phyloP scores from a whole-genome alignment of 1,140 invertebrate species.

The Dendrolimus kikuchii region DNA sequence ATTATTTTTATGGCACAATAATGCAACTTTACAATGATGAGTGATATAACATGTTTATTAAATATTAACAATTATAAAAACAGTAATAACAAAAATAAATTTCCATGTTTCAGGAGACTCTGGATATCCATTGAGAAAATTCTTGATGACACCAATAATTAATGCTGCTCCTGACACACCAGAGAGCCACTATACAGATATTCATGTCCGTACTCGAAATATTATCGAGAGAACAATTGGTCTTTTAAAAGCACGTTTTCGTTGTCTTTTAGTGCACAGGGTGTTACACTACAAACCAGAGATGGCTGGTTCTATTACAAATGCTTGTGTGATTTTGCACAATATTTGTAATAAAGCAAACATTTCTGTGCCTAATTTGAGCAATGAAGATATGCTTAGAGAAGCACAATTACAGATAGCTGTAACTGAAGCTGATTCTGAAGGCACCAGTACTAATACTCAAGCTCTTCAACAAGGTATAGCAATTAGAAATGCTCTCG shows the following conservation, averaged over 20 bases:
- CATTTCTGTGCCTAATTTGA: neutral
- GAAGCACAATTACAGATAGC: no score
- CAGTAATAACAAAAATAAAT: no score
- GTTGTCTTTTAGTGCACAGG: slow-evolving; percentile 28
- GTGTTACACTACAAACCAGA: slow-evolving; percentile 30
- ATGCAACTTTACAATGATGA: no score
- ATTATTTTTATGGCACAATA: no score
- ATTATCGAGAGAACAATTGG: slow-evolving; percentile 23
- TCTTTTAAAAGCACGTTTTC: slow-evolving; percentile 30
- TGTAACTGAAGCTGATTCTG: no score
- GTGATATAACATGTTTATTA: no score
- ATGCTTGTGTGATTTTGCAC: slow-evolving; percentile 35
- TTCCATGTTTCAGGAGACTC: slow-evolving; percentile 19
- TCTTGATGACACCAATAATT: slow-evolving; percentile 26
- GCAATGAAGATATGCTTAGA: no score
- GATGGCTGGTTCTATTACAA: slow-evolving; percentile 25
- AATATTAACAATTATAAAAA: no score
- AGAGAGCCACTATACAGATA: slow-evolving; percentile 12
- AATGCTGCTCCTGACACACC: slow-evolving; percentile 15
- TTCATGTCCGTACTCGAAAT: slow-evolving; percentile 15
- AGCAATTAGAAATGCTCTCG: no score
- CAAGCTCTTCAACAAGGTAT: no score
- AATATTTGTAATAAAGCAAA: slow-evolving; percentile 27
- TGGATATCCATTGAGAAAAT: slow-evolving; percentile 20
- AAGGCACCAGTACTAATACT: no score